These are phyloP conservation scores for Xenus cinereus DNA, from an alignment of 2,113 vertebrate species.

Conservation along the genomic window DNA sequence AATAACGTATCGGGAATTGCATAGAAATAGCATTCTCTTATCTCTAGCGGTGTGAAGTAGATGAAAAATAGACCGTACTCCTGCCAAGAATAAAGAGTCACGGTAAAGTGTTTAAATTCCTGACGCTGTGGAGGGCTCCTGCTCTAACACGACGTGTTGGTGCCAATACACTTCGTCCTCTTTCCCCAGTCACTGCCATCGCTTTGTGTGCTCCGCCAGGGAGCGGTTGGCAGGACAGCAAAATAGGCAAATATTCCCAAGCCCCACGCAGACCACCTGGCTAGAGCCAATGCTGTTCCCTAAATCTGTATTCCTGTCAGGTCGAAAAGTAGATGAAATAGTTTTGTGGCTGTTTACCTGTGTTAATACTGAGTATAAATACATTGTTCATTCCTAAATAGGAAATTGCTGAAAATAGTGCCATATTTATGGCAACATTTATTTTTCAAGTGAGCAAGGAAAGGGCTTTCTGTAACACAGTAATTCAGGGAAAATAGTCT, in stretches of 20 bases:
- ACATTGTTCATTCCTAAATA: not conserved
- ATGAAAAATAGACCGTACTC: slow-evolving; percentile 3
- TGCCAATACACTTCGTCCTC: not conserved
- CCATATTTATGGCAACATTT: not conserved
- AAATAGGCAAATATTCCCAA: not conserved
- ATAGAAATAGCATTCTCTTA: slow-evolving; percentile 51
- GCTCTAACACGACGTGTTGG: not conserved
- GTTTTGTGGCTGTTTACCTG: not conserved
- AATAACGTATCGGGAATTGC: not conserved
- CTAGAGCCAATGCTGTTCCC: not conserved
- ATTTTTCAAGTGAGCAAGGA: not conserved
- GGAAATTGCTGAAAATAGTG: not conserved
- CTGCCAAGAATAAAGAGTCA: slow-evolving; percentile 23
- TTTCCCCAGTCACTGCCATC: not conserved
- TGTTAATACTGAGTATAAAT: not conserved
- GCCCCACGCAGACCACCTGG: not conserved
- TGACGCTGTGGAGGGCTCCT: not conserved
- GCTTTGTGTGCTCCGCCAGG: not conserved
- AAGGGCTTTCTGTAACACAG: not conserved
- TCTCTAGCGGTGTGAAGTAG: slow-evolving; percentile 33
- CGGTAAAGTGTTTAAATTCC: slow-evolving; percentile 10
- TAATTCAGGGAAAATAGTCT: not conserved
- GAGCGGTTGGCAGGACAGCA: not conserved
- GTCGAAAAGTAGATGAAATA: not conserved
- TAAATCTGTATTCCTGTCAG: not conserved